Base-by-base conservation (phyloP, 2,888 invertebrate species). In the Germaria angustata region DNA sequence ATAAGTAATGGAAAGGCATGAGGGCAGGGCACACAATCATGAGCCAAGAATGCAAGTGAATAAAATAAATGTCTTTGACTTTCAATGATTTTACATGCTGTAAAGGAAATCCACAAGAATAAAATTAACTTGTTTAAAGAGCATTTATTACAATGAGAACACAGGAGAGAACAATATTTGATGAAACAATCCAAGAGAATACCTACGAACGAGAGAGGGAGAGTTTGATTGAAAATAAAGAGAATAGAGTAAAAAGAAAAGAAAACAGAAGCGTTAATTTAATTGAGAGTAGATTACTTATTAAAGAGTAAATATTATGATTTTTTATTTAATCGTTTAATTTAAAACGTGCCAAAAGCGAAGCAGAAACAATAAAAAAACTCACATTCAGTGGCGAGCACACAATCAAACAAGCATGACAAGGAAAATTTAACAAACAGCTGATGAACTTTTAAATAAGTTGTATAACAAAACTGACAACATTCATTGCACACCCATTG, bases 271-370 rank as follows among this genome's bases (percentile, higher is more conserved):
- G 76, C 80, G 49, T 69, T 76, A 65, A 76, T 65, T 65, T 76
- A 80, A 80, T 80, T 80, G 76, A 80, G 80, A 80, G 69, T 32
- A 65, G 24, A 73, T 80, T 71, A 80, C 51, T 71, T 76, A 63
- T 71, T 66, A 46, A 77, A 77, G 81, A 81, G 72, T 72, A 77
- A 81, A 81, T 77, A 81, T 81, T 77, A 81, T 81, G 77, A 55
- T 72, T 66, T 69, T 79, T 81, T 69, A 76, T 76, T 81, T 71
- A 68, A 81, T 72, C 66, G 72, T 81, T 81, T 68, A 77, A 77
- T 81, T 77, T 77, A 72, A 81, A 81, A 81, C 81, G 81, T 81
- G 81, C 77, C 71, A 77, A 55, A 71, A 81, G 66, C 66, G 7
- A 76, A 77, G 51, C 55, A 46, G 13, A 32, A 55, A 51, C 55